Evolutionary conservation across 2,888 invertebrate genomes (phyloP), one percentile per base, ranked within the genome.

Genomic region (Protophormia terraenovae): DNA sequence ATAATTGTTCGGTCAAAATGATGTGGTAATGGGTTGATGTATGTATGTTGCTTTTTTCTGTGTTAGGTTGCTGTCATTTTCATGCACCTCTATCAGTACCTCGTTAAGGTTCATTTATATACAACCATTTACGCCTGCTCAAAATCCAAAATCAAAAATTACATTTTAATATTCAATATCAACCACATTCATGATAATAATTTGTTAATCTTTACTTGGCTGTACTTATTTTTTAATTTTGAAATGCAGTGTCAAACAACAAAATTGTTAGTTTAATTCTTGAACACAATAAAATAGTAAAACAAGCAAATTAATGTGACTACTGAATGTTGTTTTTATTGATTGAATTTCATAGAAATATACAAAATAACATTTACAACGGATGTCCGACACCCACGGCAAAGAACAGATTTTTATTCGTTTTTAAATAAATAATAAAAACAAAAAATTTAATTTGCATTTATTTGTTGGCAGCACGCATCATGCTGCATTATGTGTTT

Each of bases 371-470:
- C 45, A 41, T 29, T 7, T 19, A 29, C 3, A 45, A n/a, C 81
- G 69, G 75, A 76, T 76, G 62, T 82, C 82, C 76, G 53, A 76
- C 75, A 76, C 76, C 76, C 69, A 82, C 82, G 32, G 50, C 53
- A 67, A 53, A 50, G 47, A 60, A 38, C 29, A 58, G 45, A 66
- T 38, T 69, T 22, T 24, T 14, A 2, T 38, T 19, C 38, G 14
- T 55, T 27, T 71, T 14, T 16, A 24, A 24, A 71, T 71, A 50
- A 69, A 53, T 53, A 29, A 19, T 16, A 19, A n/a, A n/a, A n/a
- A n/a, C n/a, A n/a, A n/a, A n/a, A 50, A 50, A 41, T 62, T 58
- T 7, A 72, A 60, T 60, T 62, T 50, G 16, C 38, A 22, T 50
- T 32, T 19, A 60, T 19, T 76, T 64, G 12, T 62, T 27, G 14